Conservation (phyloP, 53 echinoderm and acorn worm genomes). For the Luidia sarsii region DNA sequence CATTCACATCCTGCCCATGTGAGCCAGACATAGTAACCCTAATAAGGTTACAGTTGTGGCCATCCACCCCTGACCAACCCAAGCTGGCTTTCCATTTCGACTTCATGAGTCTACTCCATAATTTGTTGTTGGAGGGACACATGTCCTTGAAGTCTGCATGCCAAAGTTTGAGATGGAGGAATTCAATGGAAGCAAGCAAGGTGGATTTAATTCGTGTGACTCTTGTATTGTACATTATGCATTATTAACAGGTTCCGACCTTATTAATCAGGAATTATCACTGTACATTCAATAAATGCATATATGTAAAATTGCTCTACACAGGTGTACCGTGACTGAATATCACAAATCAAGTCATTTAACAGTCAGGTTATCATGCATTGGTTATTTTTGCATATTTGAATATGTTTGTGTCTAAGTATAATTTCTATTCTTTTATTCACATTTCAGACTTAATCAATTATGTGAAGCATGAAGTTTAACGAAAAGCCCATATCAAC, state of each 20-base stretch:
- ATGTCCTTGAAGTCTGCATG: conserved; percentile 18
- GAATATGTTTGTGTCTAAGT: neutral
- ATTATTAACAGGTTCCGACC: neutral
- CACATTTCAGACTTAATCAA: neutral
- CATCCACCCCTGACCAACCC: conserved; percentile 26
- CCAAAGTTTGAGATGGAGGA: conserved; percentile 24
- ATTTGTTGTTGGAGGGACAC: conserved; percentile 5
- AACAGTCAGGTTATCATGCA: neutral
- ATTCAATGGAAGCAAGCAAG: conserved; percentile 11
- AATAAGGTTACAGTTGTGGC: conserved; percentile 35
- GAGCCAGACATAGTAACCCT: conserved; percentile 29
- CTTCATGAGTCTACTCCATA: conserved; percentile 29
- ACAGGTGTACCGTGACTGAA: neutral
- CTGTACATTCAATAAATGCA: neutral
- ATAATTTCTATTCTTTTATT: neutral
- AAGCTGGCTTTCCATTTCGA: conserved; percentile 28
- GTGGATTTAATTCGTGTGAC: neutral
- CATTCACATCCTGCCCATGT: conserved; percentile 17
- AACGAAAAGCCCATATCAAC: neutral
- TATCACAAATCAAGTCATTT: neutral
- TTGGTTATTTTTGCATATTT: neutral
- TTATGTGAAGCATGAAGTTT: neutral
- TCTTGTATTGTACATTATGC: neutral
- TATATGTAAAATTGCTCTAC: neutral
- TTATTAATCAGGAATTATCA: neutral